phyloP scores from a whole-genome alignment of 1,140 invertebrate species.

The Drosophila erecta region DNA sequence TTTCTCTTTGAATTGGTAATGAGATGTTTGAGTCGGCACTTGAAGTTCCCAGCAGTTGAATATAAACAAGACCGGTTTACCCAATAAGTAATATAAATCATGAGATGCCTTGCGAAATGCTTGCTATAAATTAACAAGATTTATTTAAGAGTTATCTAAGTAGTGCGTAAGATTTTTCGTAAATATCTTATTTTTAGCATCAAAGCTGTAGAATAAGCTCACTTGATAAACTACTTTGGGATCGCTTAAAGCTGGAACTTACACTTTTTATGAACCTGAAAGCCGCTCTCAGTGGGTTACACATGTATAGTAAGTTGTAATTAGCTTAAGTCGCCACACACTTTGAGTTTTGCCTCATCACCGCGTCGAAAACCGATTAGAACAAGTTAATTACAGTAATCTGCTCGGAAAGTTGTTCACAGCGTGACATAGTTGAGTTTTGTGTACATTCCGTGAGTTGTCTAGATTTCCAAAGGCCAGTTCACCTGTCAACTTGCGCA shows the following conservation, averaged over 20 bases:
- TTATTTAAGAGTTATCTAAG: background rate
- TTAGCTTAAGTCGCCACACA: constrained; percentile 9
- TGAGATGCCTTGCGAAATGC: background rate
- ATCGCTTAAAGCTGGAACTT: background rate
- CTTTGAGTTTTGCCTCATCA: constrained; percentile 33
- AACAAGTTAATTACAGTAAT: constrained; percentile 51
- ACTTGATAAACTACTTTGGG: background rate
- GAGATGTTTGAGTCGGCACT: constrained; percentile 23
- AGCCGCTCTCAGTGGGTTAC: constrained; percentile 7
- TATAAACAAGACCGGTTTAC: constrained; percentile 4
- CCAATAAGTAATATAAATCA: constrained; percentile 3
- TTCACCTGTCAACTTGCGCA: constrained; percentile 31
- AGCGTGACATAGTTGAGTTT: constrained; percentile 31
- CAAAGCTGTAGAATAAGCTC: too few species aligned
- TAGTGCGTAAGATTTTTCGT: too few species aligned
- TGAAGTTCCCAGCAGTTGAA: constrained; percentile 13
- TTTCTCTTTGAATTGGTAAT: constrained; percentile 43
- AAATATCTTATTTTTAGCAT: too few species aligned
- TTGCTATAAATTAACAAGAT: background rate
- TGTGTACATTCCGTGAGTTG: constrained; percentile 35
- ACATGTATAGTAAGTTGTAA: constrained; percentile 10
- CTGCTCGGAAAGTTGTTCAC: constrained; percentile 34
- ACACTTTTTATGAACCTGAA: background rate
- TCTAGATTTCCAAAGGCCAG: constrained; percentile 15
- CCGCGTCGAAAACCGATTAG: constrained; percentile 30